Evolutionary conservation across 2,113 vertebrate genomes (phyloP).

Genomic region (Hiodon tergisus): DNA sequence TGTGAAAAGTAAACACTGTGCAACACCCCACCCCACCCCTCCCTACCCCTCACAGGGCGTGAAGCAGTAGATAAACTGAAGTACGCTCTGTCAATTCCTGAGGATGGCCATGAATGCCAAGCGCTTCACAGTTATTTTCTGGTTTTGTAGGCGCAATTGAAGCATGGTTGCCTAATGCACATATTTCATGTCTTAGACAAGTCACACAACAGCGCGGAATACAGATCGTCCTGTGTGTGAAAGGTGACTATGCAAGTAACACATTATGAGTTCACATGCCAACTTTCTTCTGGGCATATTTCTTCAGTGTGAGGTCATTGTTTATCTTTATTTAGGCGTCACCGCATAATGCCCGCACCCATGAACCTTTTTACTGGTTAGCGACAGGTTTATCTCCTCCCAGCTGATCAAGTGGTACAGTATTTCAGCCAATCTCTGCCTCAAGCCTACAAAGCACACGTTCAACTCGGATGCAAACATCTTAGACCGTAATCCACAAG

Average conservation of each 20-base stretch:
- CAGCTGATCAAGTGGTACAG: not conserved
- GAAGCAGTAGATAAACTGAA: not conserved
- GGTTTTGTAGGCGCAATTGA: too few relatives aligned
- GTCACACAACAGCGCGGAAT: too few relatives aligned
- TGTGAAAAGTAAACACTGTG: not conserved
- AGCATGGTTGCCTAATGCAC: too few relatives aligned
- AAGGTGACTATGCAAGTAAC: too few relatives aligned
- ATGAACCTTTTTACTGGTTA: not conserved
- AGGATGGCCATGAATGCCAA: not conserved
- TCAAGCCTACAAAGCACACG: not conserved
- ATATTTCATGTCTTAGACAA: too few relatives aligned
- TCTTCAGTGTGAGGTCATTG: not conserved
- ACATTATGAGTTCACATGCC: too few relatives aligned
- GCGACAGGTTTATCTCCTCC: too few relatives aligned
- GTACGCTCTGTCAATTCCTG: not conserved
- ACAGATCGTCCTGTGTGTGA: too few relatives aligned
- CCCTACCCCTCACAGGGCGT: conserved; percentile 11
- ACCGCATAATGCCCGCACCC: too few relatives aligned
- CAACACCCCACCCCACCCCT: not conserved
- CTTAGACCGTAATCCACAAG: not conserved
- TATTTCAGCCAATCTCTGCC: not conserved
- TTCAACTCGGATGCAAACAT: not conserved
- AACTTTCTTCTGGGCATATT: too few relatives aligned
- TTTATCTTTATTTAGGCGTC: not conserved
- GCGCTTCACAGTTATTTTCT: too few relatives aligned